Evolutionary conservation across 2,113 vertebrate genomes (phyloP).

Genomic region (Myanophis thanlyinensis): DNA sequence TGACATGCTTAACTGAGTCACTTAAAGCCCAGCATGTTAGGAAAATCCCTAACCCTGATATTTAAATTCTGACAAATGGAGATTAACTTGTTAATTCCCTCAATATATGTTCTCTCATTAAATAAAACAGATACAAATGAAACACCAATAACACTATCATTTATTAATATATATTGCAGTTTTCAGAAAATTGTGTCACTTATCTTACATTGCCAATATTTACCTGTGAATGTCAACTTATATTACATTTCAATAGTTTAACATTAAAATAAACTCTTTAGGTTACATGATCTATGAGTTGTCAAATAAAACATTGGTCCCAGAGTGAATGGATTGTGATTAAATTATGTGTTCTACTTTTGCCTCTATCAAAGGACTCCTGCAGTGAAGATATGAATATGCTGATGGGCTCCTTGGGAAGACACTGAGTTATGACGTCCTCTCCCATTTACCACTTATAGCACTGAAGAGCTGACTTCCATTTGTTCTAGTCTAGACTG

Average conservation of each 20-base stretch:
- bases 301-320: neutral
- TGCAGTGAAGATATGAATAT: neutral
- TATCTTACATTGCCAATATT: neutral
- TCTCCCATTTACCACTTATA: neutral
- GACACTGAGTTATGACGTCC: neutral
- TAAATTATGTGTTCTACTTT: neutral
- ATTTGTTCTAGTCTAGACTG: neutral
- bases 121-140: neutral
- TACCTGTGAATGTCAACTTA: neutral
- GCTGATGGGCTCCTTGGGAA: neutral
- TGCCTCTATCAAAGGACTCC: neutral
- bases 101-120: neutral
- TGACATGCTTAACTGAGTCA: neutral
- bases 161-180: neutral
- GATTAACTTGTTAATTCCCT: neutral
- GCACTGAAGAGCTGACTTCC: neutral
- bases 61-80: neutral
- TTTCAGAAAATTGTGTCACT: neutral
- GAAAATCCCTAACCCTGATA: neutral
- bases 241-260: neutral
- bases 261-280: neutral
- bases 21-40: neutral
- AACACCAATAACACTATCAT: neutral
- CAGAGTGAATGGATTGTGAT: conserved; percentile 3
- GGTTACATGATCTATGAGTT: neutral